phyloP scores from a whole-genome alignment of 2,888 invertebrate genomes.

The Hydrotaea diabolus region DNA sequence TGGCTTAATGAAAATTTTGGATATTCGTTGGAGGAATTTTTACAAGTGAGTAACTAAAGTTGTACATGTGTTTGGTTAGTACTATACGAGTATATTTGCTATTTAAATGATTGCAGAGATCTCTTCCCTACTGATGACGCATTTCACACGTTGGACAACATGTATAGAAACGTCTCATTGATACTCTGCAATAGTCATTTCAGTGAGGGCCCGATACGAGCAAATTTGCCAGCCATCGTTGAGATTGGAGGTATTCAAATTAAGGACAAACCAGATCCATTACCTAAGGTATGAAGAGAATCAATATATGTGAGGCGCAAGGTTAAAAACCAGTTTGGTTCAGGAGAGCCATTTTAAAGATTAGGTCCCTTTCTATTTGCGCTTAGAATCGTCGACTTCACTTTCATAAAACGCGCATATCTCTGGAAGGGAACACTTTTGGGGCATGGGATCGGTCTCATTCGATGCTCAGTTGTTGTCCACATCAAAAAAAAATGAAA shows the following conservation, averaged over 20 bases:
- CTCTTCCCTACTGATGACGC: constrained; percentile 63
- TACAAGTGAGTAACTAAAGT: constrained; percentile 74
- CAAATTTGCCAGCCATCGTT: constrained; percentile 76
- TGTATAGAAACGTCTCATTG: constrained; percentile 76
- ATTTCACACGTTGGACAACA: constrained; percentile 72
- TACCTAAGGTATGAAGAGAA: constrained; percentile 74
- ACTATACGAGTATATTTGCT: no score
- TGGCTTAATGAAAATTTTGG: constrained; percentile 35
- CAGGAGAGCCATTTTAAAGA: no score
- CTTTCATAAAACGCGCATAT: no score
- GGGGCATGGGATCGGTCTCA: no score
- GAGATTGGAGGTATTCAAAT: constrained; percentile 80
- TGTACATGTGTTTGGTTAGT: background rate
- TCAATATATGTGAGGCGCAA: no score
- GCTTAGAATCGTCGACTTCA: no score
- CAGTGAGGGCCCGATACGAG: constrained; percentile 75
- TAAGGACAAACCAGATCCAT: constrained; percentile 74
- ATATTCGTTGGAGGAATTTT: constrained; percentile 54
- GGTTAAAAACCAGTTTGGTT: no score
- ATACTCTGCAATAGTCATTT: constrained; percentile 76
- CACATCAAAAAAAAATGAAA: no score
- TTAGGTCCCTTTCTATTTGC: no score
- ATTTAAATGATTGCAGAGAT: constrained; percentile 40
- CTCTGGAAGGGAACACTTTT: no score
- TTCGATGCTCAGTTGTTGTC: no score